These are phyloP conservation scores for Ptychochromis oligacanthus DNA, from an alignment of 2,113 vertebrate genomes.

Conservation along the genomic window DNA sequence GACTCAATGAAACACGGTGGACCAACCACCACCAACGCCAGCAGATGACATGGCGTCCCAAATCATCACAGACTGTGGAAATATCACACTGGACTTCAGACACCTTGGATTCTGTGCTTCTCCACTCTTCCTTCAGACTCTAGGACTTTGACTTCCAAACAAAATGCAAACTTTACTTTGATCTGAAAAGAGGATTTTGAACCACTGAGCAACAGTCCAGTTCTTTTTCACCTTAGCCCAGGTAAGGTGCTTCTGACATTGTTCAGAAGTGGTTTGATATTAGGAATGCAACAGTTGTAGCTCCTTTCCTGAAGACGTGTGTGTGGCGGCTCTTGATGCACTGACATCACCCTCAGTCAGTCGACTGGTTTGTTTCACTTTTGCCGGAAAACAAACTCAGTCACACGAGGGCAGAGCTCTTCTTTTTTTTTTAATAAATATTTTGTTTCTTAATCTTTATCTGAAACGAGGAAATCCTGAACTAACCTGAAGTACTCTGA, in stretches of 20 bases:
- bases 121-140: too few relatives aligned
- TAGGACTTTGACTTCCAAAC: too few relatives aligned
- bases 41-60: not conserved
- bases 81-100: not conserved
- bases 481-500: too few relatives aligned
- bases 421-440: too few relatives aligned
- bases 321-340: too few relatives aligned
- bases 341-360: too few relatives aligned
- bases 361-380: not conserved
- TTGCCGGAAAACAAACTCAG: not conserved
- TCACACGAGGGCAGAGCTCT: too few relatives aligned
- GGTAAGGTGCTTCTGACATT: not conserved
- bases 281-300: not conserved
- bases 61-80: rapidly evolving
- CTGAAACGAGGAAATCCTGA: too few relatives aligned
- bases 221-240: too few relatives aligned
- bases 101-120: too few relatives aligned
- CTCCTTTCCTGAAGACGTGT: not conserved
- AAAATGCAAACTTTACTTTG: not conserved
- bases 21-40: not conserved
- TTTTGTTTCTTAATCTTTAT: too few relatives aligned
- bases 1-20: too few relatives aligned
- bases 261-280: not conserved
- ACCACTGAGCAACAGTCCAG: not conserved
- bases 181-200: rapidly evolving